Evolutionary conservation across 2,888 invertebrate genomes (phyloP).

Genomic region (Phyto melanocephala): DNA sequence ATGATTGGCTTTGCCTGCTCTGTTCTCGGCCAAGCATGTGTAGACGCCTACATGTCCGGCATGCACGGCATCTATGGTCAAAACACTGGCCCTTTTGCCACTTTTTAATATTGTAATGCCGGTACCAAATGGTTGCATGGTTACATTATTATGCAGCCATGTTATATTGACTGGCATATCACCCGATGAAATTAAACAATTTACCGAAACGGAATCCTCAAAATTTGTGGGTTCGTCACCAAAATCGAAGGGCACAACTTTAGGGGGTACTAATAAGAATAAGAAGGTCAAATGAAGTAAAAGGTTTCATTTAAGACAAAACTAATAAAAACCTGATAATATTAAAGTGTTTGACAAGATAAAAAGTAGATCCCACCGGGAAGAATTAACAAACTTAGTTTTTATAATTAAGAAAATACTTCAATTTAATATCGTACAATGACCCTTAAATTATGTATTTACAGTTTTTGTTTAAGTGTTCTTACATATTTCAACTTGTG

Average conservation of each 20-base stretch:
- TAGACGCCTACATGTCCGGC: slow-evolving; percentile 87
- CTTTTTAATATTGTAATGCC: slow-evolving; percentile 81
- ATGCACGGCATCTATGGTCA: slow-evolving; percentile 84
- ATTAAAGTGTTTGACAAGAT: no score
- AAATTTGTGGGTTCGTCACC: slow-evolving; percentile 85
- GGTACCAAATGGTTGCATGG: slow-evolving; percentile 72
- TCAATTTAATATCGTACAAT: no score
- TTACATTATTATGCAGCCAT: slow-evolving; percentile 82
- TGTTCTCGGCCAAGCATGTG: slow-evolving; percentile 83
- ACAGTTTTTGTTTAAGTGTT: no score
- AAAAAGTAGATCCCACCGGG: no score
- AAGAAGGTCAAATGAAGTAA: not conserved
- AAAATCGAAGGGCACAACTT: slow-evolving; percentile 87
- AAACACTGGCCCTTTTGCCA: slow-evolving; percentile 82
- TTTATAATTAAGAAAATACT: no score
- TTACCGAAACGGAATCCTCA: slow-evolving; percentile 85
- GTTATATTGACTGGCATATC: slow-evolving; percentile 83
- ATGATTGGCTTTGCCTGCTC: slow-evolving; percentile 82
- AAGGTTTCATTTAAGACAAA: no score
- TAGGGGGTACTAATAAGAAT: slow-evolving; percentile 83
- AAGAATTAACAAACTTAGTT: no score
- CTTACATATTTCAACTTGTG: no score
- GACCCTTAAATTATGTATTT: no score
- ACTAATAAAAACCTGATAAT: no score
- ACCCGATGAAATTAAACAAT: slow-evolving; percentile 86